These are phyloP conservation scores for Eucriotettix oculatus DNA, from an alignment of 2,888 invertebrate species.

Conservation along the genomic window DNA sequence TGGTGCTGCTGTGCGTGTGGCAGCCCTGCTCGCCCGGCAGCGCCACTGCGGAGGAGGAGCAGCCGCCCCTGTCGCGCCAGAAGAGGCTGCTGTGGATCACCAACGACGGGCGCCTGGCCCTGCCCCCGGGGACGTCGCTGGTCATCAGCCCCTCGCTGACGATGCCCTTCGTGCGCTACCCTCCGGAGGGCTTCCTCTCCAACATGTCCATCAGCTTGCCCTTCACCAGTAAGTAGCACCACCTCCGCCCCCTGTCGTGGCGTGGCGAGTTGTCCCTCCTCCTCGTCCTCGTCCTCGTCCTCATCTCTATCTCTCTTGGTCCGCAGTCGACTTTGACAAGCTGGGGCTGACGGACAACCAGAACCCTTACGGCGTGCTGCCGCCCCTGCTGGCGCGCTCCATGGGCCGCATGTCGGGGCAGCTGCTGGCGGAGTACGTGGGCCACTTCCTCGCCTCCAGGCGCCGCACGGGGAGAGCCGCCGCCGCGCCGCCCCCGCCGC, in stretches of 20 bases:
- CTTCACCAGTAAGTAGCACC: slow-evolving; percentile 56
- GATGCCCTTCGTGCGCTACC: slow-evolving; percentile 68
- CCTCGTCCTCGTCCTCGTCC: neutral
- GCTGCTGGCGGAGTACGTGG: slow-evolving; percentile 54
- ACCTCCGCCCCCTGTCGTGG: neutral
- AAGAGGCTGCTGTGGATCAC: slow-evolving; percentile 75
- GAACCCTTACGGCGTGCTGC: slow-evolving; percentile 67
- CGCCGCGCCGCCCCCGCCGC: slow-evolving; percentile 22
- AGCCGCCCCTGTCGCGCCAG: slow-evolving; percentile 36
- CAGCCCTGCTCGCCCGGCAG: neutral
- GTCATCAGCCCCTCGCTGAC: slow-evolving; percentile 65
- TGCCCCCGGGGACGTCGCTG: slow-evolving; percentile 69
- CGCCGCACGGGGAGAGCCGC: slow-evolving; percentile 32
- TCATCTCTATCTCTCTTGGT: neutral
- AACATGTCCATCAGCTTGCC: slow-evolving; percentile 72
- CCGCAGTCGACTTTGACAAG: slow-evolving; percentile 68
- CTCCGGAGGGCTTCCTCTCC: slow-evolving; percentile 69
- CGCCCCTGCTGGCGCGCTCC: slow-evolving; percentile 57
- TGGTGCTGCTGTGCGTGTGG: neutral
- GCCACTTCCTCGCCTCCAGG: slow-evolving; percentile 46
- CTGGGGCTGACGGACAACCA: slow-evolving; percentile 76
- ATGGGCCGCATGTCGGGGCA: slow-evolving; percentile 53
- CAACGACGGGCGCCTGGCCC: slow-evolving; percentile 63
- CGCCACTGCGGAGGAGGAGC: neutral
- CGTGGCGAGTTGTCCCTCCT: neutral